Percentiles rank a stretch among this genome's conserved stretches.
Conservation (phyloP, 2,797 vertebrate genomes). For the Meda fulgida region DNA sequence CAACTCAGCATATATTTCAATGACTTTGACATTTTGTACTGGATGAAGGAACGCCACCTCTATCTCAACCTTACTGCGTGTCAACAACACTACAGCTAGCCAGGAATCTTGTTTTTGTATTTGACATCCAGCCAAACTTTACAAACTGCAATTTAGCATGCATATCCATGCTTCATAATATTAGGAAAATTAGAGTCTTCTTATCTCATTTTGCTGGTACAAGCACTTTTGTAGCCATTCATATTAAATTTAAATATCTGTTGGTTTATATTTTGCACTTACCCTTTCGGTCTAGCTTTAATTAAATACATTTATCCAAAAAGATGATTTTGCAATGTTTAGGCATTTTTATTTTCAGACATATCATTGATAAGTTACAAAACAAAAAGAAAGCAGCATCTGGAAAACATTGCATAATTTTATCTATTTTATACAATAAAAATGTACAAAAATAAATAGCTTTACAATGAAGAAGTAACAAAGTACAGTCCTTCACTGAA, state of each 20-base stretch:
- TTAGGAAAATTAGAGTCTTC: neutral
- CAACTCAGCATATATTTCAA: neutral
- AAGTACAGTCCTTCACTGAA: conserved; percentile 82
- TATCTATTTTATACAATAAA: conserved; percentile 68
- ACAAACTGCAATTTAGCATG: neutral
- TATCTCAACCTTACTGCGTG: neutral
- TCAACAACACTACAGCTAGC: conserved; percentile 13
- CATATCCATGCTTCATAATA: neutral
- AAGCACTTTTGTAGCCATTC: neutral
- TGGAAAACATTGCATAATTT: conserved; percentile 69
- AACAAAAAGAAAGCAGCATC: conserved; percentile 77
- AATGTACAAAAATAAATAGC: conserved; percentile 82
- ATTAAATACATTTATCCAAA: neutral
- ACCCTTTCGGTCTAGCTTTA: neutral
- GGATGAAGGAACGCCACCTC: conserved; percentile 6
- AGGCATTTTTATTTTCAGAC: conserved; percentile 70
- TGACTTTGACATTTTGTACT: neutral
- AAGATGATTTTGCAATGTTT: neutral
- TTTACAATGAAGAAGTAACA: conserved; percentile 77
- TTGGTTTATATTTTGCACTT: neutral
- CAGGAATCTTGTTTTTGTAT: conserved; percentile 2
- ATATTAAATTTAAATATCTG: neutral
- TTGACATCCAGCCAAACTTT: conserved; percentile 23
- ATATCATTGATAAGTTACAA: conserved; percentile 68
- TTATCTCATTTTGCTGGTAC: neutral